These are phyloP conservation scores for Peromyscus polionotus DNA, from an alignment of 2,113 vertebrate species.

Conservation along the genomic window DNA sequence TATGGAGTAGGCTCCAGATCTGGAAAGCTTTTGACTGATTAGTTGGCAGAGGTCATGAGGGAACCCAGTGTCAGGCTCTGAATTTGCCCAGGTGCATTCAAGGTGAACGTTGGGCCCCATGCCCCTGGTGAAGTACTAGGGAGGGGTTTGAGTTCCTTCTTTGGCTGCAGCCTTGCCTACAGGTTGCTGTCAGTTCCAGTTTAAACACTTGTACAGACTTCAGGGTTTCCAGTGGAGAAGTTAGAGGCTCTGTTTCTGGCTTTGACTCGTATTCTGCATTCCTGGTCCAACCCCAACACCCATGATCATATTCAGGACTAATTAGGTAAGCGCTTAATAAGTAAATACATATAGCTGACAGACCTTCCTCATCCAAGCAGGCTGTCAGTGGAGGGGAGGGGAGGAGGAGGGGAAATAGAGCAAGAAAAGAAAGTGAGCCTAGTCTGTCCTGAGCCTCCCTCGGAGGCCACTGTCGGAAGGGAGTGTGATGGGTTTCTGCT, in stretches of 20 bases:
- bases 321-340: slow-evolving; percentile 47
- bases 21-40: slow-evolving; percentile 69
- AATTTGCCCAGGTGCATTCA: slow-evolving; percentile 64
- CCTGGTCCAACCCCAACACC: slow-evolving; percentile 61
- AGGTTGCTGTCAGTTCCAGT: slow-evolving; percentile 68
- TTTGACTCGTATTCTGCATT: slow-evolving; percentile 45
- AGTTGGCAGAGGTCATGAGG: slow-evolving; percentile 61
- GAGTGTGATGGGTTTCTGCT: background rate
- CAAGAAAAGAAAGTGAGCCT: background rate
- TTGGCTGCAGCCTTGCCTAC: slow-evolving; percentile 20
- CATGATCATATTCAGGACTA: slow-evolving; percentile 5
- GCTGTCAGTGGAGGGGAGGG: background rate
- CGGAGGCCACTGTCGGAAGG: background rate
- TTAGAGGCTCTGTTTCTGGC: slow-evolving; percentile 64
- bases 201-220: slow-evolving; percentile 61
- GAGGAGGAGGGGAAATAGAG: background rate
- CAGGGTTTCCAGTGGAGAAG: slow-evolving; percentile 71
- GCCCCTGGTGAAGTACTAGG: slow-evolving; percentile 22
- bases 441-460: background rate
- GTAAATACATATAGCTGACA: slow-evolving; percentile 24
- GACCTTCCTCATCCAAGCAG: background rate
- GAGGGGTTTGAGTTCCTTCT: slow-evolving; percentile 36
- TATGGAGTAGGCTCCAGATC: slow-evolving; percentile 49
- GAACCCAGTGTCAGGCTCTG: slow-evolving; percentile 42
- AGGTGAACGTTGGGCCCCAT: slow-evolving; percentile 39